Conservation (phyloP, 37 sponge, comb jelly and placozoan species). For the Diacarnus erythraeanus region DNA sequence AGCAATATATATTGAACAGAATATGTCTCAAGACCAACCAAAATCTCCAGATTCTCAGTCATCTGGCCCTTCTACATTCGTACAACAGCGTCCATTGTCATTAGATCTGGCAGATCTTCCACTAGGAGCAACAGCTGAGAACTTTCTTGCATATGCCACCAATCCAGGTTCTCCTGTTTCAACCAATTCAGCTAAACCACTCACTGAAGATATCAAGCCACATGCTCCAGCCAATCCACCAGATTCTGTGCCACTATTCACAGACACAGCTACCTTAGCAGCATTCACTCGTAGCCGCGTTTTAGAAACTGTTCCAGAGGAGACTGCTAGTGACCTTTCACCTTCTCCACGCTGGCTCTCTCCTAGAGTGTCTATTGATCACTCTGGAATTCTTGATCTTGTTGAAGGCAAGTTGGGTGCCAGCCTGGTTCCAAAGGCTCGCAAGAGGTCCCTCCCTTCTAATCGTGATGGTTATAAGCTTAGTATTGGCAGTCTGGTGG, state of each 20-base stretch:
- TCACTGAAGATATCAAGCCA: neutral
- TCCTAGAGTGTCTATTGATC: conserved; percentile 70
- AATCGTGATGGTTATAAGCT: conserved; percentile 44
- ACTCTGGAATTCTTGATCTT: conserved; percentile 25
- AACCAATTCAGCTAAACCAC: neutral
- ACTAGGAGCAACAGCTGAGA: conserved; percentile 69
- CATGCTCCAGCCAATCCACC: neutral
- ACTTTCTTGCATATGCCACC: conserved; percentile 8
- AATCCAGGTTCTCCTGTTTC: conserved; percentile 8
- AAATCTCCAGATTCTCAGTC: neutral
- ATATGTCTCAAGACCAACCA: neutral
- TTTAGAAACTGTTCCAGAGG: conserved; percentile 76
- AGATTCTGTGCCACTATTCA: neutral
- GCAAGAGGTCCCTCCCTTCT: conserved; percentile 42
- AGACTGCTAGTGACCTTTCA: conserved; percentile 85
- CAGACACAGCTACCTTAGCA: neutral
- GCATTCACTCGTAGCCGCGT: neutral
- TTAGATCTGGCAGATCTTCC: conserved; percentile 14
- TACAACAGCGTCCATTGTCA: neutral
- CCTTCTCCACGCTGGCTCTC: conserved; percentile 66
- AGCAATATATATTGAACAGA: neutral
- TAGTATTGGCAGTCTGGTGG: conserved; percentile 53
- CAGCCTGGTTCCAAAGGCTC: conserved; percentile 18
- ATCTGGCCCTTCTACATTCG: neutral
- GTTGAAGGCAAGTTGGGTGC: conserved; percentile 34